These are phyloP conservation scores for Allobates femoralis DNA, from an alignment of 2,797 vertebrate genomes.

Conservation along the genomic window DNA sequence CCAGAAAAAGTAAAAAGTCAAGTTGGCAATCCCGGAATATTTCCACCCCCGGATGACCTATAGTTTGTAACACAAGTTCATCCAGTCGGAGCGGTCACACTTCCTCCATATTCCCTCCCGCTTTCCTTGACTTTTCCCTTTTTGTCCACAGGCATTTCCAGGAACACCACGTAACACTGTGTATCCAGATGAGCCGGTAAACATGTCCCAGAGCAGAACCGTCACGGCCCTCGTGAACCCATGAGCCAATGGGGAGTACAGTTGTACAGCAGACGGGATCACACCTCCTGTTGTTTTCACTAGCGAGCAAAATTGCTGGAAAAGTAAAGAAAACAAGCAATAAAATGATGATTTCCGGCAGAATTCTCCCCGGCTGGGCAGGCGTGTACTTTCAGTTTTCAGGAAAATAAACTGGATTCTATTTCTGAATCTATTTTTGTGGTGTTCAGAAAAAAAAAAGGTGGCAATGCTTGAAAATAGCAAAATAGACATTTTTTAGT, in stretches of 20 bases:
- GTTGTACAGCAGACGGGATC: not conserved
- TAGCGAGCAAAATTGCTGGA: not conserved
- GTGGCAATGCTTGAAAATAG: no score
- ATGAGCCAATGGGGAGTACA: constrained; percentile 14
- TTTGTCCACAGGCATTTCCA: constrained; percentile 40
- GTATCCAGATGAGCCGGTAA: constrained; percentile 34
- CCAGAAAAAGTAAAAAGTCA: no score
- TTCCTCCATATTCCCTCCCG: not conserved
- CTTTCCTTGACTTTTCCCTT: not conserved
- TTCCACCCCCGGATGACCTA: not conserved
- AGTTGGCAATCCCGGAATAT: no score
- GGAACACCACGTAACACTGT: constrained; percentile 11
- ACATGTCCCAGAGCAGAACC: constrained; percentile 18
- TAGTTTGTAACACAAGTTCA: constrained; percentile 5
- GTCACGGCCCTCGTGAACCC: not conserved
- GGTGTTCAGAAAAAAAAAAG: not conserved
- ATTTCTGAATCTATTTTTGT: not conserved
- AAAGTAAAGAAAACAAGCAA: not conserved
- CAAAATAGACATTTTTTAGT: no score
- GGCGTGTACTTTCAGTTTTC: not conserved
- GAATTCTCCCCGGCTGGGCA: not conserved
- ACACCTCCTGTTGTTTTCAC: not conserved
- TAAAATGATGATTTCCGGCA: not conserved
- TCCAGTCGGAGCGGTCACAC: not conserved
- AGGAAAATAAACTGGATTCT: not conserved